Evolutionary conservation across 1,140 invertebrate species (phyloP).

Genomic region (Antheraea mylitta): DNA sequence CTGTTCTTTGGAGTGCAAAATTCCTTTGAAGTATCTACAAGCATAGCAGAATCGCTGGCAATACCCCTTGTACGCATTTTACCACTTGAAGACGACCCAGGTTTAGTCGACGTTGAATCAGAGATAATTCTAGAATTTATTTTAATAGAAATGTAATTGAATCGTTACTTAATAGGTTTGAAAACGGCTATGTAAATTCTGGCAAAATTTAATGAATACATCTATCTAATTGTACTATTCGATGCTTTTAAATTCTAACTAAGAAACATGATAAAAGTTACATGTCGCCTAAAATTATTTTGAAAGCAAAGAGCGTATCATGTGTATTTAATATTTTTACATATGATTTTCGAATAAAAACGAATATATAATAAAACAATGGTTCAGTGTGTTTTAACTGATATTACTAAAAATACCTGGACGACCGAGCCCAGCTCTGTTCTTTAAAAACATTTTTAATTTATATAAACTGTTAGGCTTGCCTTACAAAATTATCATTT

Average conservation of each 20-base stretch:
- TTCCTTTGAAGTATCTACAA: conserved; percentile 39
- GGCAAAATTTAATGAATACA: neutral
- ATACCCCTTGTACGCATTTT: conserved; percentile 34
- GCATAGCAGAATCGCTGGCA: conserved; percentile 54
- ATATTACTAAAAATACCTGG: no score
- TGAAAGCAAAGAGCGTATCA: neutral
- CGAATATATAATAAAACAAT: no score
- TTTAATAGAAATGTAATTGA: no score
- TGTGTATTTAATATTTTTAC: neutral
- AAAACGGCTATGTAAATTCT: no score
- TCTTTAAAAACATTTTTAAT: no score
- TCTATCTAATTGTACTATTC: neutral
- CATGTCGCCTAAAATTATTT: neutral
- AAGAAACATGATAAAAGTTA: neutral
- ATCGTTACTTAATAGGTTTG: no score
- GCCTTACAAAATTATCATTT: no score
- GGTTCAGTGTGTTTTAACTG: no score
- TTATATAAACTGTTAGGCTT: no score
- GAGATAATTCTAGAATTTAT: conserved; percentile 24
- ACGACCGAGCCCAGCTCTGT: no score
- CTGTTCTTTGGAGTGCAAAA: conserved; percentile 52
- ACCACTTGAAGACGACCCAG: conserved; percentile 51
- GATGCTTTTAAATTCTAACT: neutral
- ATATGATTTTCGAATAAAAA: no score
- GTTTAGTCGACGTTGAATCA: conserved; percentile 54